These are phyloP conservation scores for Corvus cornix DNA, from an alignment of 2,113 vertebrate species.

Conservation along the genomic window DNA sequence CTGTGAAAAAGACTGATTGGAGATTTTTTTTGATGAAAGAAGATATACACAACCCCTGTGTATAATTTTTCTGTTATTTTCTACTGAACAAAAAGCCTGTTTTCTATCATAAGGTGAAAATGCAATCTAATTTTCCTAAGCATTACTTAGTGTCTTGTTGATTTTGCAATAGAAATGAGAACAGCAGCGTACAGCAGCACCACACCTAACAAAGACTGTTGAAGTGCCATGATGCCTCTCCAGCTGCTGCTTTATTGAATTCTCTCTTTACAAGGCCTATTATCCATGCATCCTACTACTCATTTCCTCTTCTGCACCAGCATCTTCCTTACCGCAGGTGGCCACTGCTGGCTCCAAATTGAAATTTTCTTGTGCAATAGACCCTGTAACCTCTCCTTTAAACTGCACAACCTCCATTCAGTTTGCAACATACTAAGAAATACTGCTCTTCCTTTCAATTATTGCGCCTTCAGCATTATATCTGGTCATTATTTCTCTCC, in stretches of 20 bases:
- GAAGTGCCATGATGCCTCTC: not conserved
- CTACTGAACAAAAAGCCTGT: not conserved
- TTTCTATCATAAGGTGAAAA: not conserved
- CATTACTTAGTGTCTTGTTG: not conserved
- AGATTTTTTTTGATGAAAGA: not conserved
- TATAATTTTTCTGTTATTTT: not conserved
- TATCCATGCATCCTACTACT: constrained; percentile 1
- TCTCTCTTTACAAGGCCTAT: not conserved
- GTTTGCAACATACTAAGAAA: not conserved
- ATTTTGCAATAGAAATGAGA: not conserved
- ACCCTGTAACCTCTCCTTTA: constrained; percentile 34
- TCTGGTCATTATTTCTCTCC: not conserved
- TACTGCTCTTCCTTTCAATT: constrained; percentile 8
- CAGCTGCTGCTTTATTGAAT: constrained; percentile 6
- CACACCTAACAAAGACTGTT: not conserved
- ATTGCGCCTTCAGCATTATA: not conserved
- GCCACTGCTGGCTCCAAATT: not conserved
- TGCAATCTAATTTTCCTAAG: not conserved
- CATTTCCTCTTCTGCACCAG: not conserved
- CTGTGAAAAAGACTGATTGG: not conserved
- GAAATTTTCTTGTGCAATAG: constrained; percentile 32
- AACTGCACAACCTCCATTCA: not conserved
- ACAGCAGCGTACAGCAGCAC: not conserved
- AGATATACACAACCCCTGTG: not conserved
- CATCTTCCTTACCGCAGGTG: not conserved